phyloP scores from a whole-genome alignment of 2,888 invertebrate species.

The Platycheirus albimanus region DNA sequence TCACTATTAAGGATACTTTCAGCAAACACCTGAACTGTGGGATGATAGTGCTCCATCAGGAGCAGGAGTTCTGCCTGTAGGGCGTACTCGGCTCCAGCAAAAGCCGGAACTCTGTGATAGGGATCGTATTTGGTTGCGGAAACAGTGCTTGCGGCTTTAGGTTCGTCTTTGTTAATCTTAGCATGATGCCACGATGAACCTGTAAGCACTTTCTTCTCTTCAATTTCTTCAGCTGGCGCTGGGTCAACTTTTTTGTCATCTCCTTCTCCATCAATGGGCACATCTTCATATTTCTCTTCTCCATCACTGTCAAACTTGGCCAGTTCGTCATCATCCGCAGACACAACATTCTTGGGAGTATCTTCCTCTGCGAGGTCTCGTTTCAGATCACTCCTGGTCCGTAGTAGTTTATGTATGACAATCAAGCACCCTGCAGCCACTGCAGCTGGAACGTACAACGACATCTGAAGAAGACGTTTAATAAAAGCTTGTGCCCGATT shows the following conservation, averaged over 20 bases:
- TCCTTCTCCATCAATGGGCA: conserved; percentile 62
- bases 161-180: conserved; percentile 68
- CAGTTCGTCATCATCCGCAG: conserved; percentile 76
- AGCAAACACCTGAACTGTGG: conserved; percentile 95
- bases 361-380: conserved; percentile 74
- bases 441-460: conserved; percentile 88
- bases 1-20: conserved; percentile 88
- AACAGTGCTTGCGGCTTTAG: conserved; percentile 74
- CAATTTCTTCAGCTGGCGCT: conserved; percentile 9
- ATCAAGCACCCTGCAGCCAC: conserved; percentile 93
- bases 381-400: conserved; percentile 85
- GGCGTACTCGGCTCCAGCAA: conserved; percentile 89
- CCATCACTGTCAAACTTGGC: conserved; percentile 81
- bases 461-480: conserved; percentile 90
- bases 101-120: conserved; percentile 91
- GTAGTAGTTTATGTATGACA: conserved; percentile 83
- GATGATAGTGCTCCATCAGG: conserved; percentile 92
- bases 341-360: conserved; percentile 48
- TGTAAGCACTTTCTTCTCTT: conserved; percentile 76
- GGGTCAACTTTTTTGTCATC: conserved; percentile 63
- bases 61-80: conserved; percentile 89
- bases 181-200: conserved; percentile 80
- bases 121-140: conserved; percentile 86
- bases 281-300: conserved; percentile 80
- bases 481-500: conserved; percentile 91